Evolutionary conservation across 2,113 vertebrate species (phyloP), one percentile per base, ranked within the genome.

Genomic region (Notarius lentiginosus): DNA sequence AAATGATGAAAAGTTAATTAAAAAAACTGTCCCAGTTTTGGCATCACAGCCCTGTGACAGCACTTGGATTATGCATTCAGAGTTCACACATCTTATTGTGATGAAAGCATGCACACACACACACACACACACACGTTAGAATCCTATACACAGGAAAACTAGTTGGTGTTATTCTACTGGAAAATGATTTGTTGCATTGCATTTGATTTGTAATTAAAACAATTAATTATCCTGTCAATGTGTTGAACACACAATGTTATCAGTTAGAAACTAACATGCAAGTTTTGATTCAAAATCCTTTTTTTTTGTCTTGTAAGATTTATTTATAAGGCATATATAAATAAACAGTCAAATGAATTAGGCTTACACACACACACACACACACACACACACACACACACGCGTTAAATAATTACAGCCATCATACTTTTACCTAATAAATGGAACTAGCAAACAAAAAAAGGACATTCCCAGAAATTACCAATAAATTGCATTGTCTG

Each of bases 51-150:
- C 51, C 12, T 17, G 12, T 30, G 20, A 86, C 75, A 47, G 84
- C 63, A 79, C 75, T 51, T 85, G 51, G 73, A 80, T 86, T 79
- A 79, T 56, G 30, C 58, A 77, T 66, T 86, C 55, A 47, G 7
- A n/a, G 63, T 27, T 80, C 53, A 24, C 18, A 55, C 27, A 80
- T 15, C 75, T 49, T 84, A 75, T 75, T 56, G 49, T 61, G 3
- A 84, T 61, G 58, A 85, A 63, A 14, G n/a, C 47, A 27, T 53
- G 51, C 61, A 68, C 51, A 20, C 51, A 68, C 76, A 68, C 24
- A 79, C 68, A 79, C 75, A 8, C 55, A 79, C 51, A 47, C 49
- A 27, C 11, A 66, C 22, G n/a, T 53, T 56, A 12, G 55, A 12
- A 56, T 7, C 53, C 53, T 53, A 56, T 56, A 66, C 8, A 30